Conservation (phyloP, 2,113 vertebrate genomes). For the Onychorhynchus coronatus region DNA sequence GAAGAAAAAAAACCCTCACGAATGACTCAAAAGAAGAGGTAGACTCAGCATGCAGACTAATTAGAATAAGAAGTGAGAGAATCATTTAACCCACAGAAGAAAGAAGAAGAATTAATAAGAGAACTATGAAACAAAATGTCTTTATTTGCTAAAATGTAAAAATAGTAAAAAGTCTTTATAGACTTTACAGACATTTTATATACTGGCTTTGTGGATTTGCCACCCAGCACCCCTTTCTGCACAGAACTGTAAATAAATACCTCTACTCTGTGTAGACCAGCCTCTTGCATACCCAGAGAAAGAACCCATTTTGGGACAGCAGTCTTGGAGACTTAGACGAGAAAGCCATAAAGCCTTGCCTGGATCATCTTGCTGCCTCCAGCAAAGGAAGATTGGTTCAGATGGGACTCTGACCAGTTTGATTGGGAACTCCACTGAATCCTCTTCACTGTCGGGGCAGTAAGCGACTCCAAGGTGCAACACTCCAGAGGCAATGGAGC, state of each 20-base stretch:
- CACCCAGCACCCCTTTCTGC: not conserved
- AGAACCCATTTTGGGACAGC: not conserved
- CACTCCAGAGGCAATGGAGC: not conserved
- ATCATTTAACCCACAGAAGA: not conserved
- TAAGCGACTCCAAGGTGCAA: not conserved
- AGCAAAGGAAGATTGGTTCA: not conserved
- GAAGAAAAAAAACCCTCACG: too few species aligned
- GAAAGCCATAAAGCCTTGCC: not conserved
- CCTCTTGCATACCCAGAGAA: not conserved
- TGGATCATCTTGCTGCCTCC: not conserved
- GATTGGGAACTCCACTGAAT: not conserved
- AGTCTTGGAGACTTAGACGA: not conserved
- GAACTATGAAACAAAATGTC: not conserved
- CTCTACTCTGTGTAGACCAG: not conserved
- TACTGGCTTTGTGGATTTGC: not conserved
- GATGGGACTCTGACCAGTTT: not conserved
- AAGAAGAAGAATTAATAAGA: not conserved
- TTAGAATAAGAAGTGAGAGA: not conserved
- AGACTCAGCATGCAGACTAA: not conserved
- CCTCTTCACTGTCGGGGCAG: accelerated
- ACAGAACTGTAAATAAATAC: not conserved
- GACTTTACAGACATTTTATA: not conserved
- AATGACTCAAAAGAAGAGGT: not conserved
- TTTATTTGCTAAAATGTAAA: not conserved
- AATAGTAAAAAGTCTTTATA: not conserved